phyloP scores from a whole-genome alignment of 64 coral and sea anemone species.

The Stichodactyla helianthus region DNA sequence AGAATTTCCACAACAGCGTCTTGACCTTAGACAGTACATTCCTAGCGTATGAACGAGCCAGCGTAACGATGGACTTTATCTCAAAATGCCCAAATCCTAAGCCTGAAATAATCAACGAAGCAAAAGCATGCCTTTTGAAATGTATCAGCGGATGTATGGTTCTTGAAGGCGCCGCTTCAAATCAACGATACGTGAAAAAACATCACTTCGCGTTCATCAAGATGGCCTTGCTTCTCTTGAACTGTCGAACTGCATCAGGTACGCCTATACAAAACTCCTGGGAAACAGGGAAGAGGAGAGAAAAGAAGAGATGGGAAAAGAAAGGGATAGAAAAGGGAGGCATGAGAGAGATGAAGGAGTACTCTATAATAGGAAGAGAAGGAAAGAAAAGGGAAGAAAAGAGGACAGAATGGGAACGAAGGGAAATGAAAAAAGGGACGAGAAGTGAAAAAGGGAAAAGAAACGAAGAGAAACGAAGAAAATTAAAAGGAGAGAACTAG shows the following conservation, averaged over 20 bases:
- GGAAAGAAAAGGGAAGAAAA: no score
- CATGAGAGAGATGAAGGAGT: no score
- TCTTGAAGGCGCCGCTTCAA: constrained; percentile 18
- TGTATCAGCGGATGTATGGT: constrained; percentile 33
- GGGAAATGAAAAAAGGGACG: no score
- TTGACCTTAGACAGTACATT: constrained; percentile 40
- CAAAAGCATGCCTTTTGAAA: constrained; percentile 17
- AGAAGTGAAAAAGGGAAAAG: no score
- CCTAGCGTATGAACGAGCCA: constrained; percentile 42
- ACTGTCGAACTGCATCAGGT: constrained; percentile 35
- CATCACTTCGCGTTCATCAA: constrained; percentile 63
- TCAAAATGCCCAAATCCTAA: neutral
- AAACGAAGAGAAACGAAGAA: no score
- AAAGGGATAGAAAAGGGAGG: no score
- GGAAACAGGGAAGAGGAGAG: no score
- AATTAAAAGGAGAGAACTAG: no score
- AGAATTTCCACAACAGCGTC: neutral
- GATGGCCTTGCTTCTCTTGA: constrained; percentile 35
- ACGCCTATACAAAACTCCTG: neutral
- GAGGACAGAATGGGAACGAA: no score
- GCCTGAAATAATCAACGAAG: neutral
- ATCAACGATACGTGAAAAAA: constrained; percentile 44
- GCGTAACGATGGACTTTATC: constrained; percentile 26
- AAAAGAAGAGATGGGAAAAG: no score
- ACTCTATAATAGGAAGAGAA: no score